These are phyloP conservation scores for Anthrax anthrax DNA, from an alignment of 2,888 invertebrate species.

Conservation along the genomic window DNA sequence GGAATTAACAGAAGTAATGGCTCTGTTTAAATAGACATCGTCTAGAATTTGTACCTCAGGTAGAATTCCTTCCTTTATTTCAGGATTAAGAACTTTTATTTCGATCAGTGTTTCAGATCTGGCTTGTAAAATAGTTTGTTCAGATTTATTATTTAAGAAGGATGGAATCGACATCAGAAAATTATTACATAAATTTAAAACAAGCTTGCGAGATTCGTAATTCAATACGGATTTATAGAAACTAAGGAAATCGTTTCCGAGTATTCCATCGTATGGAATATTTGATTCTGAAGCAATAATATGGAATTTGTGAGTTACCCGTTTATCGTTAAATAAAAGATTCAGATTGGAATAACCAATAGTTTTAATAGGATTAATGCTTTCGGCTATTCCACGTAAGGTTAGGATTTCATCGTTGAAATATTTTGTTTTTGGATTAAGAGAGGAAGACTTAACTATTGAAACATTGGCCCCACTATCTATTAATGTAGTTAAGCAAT, in stretches of 20 bases:
- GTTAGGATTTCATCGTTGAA: background rate
- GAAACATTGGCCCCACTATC: background rate
- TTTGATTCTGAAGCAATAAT: background rate
- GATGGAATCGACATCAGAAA: background rate
- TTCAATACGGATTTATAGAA: background rate
- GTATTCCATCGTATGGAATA: background rate
- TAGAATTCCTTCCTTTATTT: background rate
- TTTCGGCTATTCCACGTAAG: background rate
- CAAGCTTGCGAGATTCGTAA: background rate
- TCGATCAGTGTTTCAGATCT: background rate
- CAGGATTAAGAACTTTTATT: background rate
- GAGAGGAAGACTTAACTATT: background rate
- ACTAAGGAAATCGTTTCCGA: background rate
- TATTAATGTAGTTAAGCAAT: background rate
- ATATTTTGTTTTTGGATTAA: background rate
- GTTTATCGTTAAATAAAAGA: no score
- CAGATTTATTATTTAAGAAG: background rate
- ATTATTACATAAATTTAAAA: no score
- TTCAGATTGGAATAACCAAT: no score
- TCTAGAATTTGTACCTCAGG: background rate
- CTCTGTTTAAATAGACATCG: background rate
- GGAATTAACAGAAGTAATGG: background rate
- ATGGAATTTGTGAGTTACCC: background rate
- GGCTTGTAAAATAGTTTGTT: background rate
- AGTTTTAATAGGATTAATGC: background rate